Percentiles rank a stretch among this genome's conserved stretches.
These are phyloP conservation scores for Aplochiton taeniatus DNA, from an alignment of 2,797 vertebrate genomes.

Conservation along the genomic window DNA sequence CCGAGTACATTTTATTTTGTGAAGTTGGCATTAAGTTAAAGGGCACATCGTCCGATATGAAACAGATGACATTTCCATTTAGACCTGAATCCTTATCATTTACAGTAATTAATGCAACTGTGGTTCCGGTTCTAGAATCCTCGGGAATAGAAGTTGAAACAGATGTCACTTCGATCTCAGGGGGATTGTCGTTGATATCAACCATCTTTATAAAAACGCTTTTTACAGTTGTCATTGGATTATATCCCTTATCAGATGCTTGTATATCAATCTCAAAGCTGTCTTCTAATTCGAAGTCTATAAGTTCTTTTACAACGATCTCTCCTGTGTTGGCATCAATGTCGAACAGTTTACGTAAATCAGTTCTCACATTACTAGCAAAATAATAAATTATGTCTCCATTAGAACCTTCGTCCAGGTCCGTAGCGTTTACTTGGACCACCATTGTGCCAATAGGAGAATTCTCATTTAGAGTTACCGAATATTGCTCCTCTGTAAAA, in stretches of 20 bases:
- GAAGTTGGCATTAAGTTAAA: conserved; percentile 75
- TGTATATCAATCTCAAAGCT: conserved; percentile 50
- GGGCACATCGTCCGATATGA: conserved; percentile 45
- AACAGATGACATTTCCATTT: conserved; percentile 70
- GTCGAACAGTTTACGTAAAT: conserved; percentile 42
- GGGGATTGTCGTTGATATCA: conserved; percentile 39
- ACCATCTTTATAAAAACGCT: conserved; percentile 20
- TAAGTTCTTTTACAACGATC: conserved; percentile 46
- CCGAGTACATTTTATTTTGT: conserved; percentile 70
- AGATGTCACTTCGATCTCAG: conserved; percentile 29
- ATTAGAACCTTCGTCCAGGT: conserved; percentile 53
- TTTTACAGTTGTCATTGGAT: conserved; percentile 16
- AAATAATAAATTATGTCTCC: conserved; percentile 53
- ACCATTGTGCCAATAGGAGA: conserved; percentile 55
- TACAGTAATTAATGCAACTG: conserved; percentile 74
- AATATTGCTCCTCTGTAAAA: conserved; percentile 64
- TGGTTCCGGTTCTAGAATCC: conserved; percentile 49
- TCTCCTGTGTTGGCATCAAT: conserved; percentile 54
- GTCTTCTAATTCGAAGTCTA: conserved; percentile 59
- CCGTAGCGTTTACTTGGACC: conserved; percentile 52
- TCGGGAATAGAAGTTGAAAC: conserved; percentile 22
- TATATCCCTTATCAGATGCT: conserved; percentile 29
- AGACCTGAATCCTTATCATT: conserved; percentile 73
- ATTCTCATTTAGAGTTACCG: conserved; percentile 54
- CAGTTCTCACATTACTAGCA: conserved; percentile 28